A percentile compares a stretch with the other conserved stretches of the same genome.
phyloP scores from a whole-genome alignment of 2,888 invertebrate genomes.

The Julus scanicus region DNA sequence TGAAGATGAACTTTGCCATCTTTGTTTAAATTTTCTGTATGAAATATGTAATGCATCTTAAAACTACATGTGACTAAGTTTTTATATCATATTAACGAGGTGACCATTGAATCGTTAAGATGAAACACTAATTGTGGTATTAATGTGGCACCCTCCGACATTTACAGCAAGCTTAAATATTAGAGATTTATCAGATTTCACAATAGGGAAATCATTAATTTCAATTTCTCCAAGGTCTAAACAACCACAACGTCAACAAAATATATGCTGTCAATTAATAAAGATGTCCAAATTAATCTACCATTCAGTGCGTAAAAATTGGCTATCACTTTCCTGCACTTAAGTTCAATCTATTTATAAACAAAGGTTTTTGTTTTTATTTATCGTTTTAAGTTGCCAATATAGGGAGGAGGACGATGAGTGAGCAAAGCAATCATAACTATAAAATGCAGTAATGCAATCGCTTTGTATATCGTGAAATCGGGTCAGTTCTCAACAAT shows the following conservation, averaged over 20 bases:
- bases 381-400: not conserved
- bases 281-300: not conserved
- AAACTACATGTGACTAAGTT: too few species aligned
- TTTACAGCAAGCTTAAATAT: too few species aligned
- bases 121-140: too few species aligned
- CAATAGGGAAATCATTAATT: not conserved
- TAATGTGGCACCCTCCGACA: too few species aligned
- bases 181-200: too few species aligned
- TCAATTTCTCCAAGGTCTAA: not conserved
- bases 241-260: not conserved
- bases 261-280: not conserved
- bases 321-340: not conserved
- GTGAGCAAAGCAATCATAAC: not conserved
- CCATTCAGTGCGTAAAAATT: not conserved
- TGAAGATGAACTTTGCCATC: not conserved
- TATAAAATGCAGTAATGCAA: not conserved
- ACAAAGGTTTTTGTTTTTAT: conserved; percentile 22
- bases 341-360: not conserved
- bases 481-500: conserved; percentile 26
- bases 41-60: too few species aligned
- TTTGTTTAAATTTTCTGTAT: not conserved
- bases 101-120: too few species aligned
- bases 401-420: not conserved
- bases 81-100: too few species aligned
- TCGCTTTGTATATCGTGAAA: not conserved